Conservation (phyloP, 2,888 invertebrate species). For the Ormyrus pomaceus region DNA sequence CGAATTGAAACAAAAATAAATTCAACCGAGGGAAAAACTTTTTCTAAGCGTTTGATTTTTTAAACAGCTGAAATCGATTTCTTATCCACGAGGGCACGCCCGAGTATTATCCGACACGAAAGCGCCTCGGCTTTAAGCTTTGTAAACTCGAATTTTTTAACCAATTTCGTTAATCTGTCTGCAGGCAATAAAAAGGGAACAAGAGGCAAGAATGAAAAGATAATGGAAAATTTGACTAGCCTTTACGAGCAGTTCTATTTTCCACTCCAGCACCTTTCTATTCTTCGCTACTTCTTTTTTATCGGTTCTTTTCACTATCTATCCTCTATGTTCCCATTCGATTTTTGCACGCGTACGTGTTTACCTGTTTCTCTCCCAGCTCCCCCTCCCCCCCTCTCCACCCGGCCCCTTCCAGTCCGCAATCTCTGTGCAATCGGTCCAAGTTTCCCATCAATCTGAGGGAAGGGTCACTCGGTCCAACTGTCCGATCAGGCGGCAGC, state of each 20-base stretch:
- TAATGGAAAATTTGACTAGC: conserved; percentile 27
- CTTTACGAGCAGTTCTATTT: conserved; percentile 44
- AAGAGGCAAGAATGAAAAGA: neutral
- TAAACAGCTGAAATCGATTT: too few relatives aligned
- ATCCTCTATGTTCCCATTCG: conserved; percentile 34
- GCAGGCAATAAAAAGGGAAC: too few relatives aligned
- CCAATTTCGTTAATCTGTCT: too few relatives aligned
- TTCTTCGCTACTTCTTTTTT: conserved; percentile 42
- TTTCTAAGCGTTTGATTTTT: too few relatives aligned
- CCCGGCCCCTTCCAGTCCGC: conserved; percentile 12
- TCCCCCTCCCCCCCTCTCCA: neutral
- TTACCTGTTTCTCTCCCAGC: conserved; percentile 29
- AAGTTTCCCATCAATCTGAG: conserved; percentile 53
- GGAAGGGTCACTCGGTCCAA: conserved; percentile 27
- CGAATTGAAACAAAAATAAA: too few relatives aligned
- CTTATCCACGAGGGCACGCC: too few relatives aligned
- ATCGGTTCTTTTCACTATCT: conserved; percentile 26
- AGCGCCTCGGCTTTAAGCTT: too few relatives aligned
- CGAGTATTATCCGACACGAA: too few relatives aligned
- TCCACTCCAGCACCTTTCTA: conserved; percentile 45
- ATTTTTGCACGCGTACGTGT: conserved; percentile 29
- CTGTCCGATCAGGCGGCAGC: conserved; percentile 25
- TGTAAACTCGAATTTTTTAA: too few relatives aligned
- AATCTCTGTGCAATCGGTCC: conserved; percentile 43
- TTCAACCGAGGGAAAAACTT: too few relatives aligned